Conservation (phyloP, 2,113 vertebrate species). For the Gadus chalcogrammus region DNA sequence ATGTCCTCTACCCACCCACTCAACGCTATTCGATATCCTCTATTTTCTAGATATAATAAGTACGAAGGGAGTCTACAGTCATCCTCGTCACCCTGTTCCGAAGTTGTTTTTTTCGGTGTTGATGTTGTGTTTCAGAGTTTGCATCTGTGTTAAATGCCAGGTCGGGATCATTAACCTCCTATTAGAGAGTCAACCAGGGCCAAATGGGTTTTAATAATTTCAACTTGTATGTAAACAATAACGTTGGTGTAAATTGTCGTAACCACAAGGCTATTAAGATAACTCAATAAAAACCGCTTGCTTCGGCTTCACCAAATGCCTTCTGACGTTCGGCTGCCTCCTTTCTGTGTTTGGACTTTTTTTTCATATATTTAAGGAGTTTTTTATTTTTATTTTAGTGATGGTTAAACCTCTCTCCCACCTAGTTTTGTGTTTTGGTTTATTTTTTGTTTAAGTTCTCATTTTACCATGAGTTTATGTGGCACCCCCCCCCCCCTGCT, state of each 20-base stretch:
- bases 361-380: no score
- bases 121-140: constrained; percentile 16
- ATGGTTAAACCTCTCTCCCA: background rate
- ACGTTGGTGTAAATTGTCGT: constrained; percentile 94
- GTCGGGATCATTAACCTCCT: constrained; percentile 1
- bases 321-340: constrained; percentile 16
- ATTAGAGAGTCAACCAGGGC: constrained; percentile 51
- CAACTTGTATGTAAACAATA: constrained; percentile 83
- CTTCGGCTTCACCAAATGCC: constrained; percentile 68
- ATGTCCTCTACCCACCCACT: no score
- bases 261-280: constrained; percentile 85
- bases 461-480: constrained; percentile 89
- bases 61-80: no score
- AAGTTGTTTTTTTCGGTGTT: no score
- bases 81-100: no score
- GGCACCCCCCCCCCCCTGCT: constrained; percentile 63
- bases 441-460: constrained; percentile 28
- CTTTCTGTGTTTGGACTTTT: constrained; percentile 64
- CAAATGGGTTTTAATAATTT: constrained; percentile 53
- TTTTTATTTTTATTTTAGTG: constrained; percentile 14
- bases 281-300: constrained; percentile 76
- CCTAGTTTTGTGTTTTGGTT: constrained; percentile 15
- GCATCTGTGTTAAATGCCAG: constrained; percentile 17
- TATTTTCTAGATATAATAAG: no score
- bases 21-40: no score